These are phyloP conservation scores for Cossypha caffra DNA, from an alignment of 2,797 vertebrate genomes.

Conservation along the genomic window DNA sequence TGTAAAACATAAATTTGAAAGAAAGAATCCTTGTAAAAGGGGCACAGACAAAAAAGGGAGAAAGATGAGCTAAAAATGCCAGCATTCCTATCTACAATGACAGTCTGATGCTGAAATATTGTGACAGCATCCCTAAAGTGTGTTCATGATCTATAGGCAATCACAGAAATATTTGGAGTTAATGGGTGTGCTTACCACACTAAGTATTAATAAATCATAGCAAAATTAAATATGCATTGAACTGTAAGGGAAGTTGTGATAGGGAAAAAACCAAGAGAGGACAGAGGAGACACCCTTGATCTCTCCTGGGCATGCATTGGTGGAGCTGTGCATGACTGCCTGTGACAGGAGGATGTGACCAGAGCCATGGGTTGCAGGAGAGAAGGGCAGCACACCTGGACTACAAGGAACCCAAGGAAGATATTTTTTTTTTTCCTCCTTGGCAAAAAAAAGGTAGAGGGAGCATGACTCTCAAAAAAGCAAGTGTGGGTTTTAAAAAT, in stretches of 20 bases:
- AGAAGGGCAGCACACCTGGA: neutral
- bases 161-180: neutral
- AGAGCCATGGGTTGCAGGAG: neutral
- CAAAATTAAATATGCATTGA: neutral
- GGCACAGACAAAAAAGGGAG: neutral
- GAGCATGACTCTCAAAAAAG: neutral
- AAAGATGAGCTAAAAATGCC: neutral
- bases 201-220: neutral
- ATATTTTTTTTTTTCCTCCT: neutral
- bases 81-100: neutral
- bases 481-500: neutral
- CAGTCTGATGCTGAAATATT: constrained; percentile 26
- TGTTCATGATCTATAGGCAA: constrained; percentile 7
- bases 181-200: neutral
- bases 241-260: neutral
- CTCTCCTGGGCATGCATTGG: accelerated
- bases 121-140: neutral
- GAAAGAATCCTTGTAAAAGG: neutral
- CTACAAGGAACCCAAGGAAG: neutral
- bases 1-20: neutral
- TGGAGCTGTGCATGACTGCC: neutral
- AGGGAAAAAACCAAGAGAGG: neutral
- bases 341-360: neutral
- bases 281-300: neutral
- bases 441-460: neutral